Evolutionary conservation across 1,140 invertebrate species (phyloP), one percentile per base, ranked within the genome.

Genomic region (Adoxophyes honmai): DNA sequence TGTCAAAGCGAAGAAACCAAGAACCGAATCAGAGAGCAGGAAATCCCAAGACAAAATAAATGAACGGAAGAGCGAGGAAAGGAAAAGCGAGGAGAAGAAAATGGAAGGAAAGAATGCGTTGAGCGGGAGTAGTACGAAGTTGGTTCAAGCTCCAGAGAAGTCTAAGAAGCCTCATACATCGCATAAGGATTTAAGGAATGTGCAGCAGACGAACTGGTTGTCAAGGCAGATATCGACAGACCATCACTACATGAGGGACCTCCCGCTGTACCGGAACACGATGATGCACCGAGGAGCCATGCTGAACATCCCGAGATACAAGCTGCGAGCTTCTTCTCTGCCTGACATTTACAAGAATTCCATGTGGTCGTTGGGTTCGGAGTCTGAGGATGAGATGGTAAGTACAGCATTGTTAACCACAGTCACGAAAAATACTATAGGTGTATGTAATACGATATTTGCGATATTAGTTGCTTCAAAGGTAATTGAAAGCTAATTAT

Each of bases 321-420:
- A 94, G 39, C 85, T 97, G 48, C 90, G 95, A 35, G 96, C 96
- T 10, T 97, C 95, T 4, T 97, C 96, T 21, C 97, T 96, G 81
- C 96, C 96, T 0, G 94, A 97, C 83, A 97, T 98, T 75, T 97
- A 96, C 78, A 91, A 92, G 62, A 97, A 97, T 77, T 97, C 96
- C 0, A 97, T 97, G 93, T 95, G 94, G 52, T 96, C 96, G 0
- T 91, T 97, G 44, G 93, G n/a, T n/a, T 93, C 93, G 68, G 92
- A 93, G 73, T 92, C 92, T 59, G 92, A 94, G 73, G 68, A 75
- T 57, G 75, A 78, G 65, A 73, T 85, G 78, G 89, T 91, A 70
- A 77, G 77, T 81, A 53, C n/a, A 34, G 51, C 39, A n/a, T n/a
- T n/a, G n/a, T n/a, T n/a, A n/a, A n/a, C n/a, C n/a, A n/a, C n/a